Percentiles rank a stretch among this genome's conserved stretches.
Conservation (phyloP, 2,888 invertebrate species). For the Sminthurinus aureus region DNA sequence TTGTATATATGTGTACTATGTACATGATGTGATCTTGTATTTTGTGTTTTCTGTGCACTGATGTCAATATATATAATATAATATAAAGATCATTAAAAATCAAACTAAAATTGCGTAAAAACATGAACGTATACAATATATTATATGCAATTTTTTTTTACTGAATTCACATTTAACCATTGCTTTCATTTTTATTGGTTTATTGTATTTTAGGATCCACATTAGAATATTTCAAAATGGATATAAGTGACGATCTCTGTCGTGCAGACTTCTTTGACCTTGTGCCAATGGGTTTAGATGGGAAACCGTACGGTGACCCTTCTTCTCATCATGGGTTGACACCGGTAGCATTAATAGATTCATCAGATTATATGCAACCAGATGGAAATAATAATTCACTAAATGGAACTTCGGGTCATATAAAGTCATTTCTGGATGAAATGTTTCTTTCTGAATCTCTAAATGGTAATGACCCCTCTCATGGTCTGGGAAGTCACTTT, state of each 20-base stretch:
- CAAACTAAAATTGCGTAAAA: too few relatives aligned
- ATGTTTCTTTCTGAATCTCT: slow-evolving; percentile 54
- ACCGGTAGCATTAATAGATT: slow-evolving; percentile 57
- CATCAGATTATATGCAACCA: slow-evolving; percentile 55
- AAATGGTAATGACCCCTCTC: slow-evolving; percentile 26
- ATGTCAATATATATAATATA: too few relatives aligned
- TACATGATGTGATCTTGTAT: too few relatives aligned
- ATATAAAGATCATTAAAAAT: too few relatives aligned
- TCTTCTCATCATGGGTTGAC: slow-evolving; percentile 49
- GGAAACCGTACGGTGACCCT: slow-evolving; percentile 35
- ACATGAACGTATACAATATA: not conserved
- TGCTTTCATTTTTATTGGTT: too few relatives aligned
- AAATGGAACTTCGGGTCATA: slow-evolving; percentile 45
- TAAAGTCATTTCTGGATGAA: slow-evolving; percentile 58
- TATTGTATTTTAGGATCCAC: not conserved
- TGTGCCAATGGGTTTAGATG: slow-evolving; percentile 51
- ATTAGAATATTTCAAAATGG: slow-evolving; percentile 45
- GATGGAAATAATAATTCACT: slow-evolving; percentile 53
- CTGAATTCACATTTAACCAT: not conserved
- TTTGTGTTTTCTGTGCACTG: too few relatives aligned
- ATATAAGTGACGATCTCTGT: slow-evolving; percentile 57
- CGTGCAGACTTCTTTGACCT: slow-evolving; percentile 56
- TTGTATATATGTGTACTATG: too few relatives aligned
- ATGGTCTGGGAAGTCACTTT: slow-evolving; percentile 42
- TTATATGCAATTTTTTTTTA: not conserved